Evolutionary conservation across 2,888 invertebrate species (phyloP).

Genomic region (Falcaria lacertinaria): DNA sequence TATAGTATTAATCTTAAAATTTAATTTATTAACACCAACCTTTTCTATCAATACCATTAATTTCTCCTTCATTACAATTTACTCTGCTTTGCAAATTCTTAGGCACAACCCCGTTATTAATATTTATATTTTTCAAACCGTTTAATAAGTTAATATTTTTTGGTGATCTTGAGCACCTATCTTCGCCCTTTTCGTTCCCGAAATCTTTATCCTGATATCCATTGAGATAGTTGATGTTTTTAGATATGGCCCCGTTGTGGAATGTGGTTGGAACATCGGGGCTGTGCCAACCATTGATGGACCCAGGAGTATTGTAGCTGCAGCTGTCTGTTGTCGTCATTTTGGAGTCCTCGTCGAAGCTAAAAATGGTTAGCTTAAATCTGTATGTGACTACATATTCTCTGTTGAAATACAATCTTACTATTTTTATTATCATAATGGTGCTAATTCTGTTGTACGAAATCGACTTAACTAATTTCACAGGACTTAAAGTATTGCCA

Average conservation of each 20-base stretch:
- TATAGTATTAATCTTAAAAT: background rate
- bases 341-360: conserved; percentile 79
- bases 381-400: too few species aligned
- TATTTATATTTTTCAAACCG: conserved; percentile 67
- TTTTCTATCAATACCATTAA: conserved; percentile 62
- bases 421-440: too few species aligned
- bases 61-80: conserved; percentile 57
- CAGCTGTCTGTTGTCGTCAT: conserved; percentile 81
- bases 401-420: too few species aligned
- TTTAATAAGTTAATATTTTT: conserved; percentile 68
- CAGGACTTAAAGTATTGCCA: too few species aligned
- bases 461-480: too few species aligned
- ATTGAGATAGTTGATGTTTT: conserved; percentile 60
- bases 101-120: conserved; percentile 63
- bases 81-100: conserved; percentile 62
- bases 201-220: conserved; percentile 58
- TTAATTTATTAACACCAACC: conserved; percentile 28
- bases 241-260: conserved; percentile 70
- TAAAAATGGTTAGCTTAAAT: conserved; percentile 37
- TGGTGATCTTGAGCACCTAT: conserved; percentile 51
- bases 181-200: conserved; percentile 40
- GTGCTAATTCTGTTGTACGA: too few species aligned
- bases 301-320: conserved; percentile 75
- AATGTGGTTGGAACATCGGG: conserved; percentile 63
- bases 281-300: conserved; percentile 80